These are phyloP conservation scores for Rhynchotus rufescens DNA, from an alignment of 2,797 vertebrate species.

Conservation along the genomic window DNA sequence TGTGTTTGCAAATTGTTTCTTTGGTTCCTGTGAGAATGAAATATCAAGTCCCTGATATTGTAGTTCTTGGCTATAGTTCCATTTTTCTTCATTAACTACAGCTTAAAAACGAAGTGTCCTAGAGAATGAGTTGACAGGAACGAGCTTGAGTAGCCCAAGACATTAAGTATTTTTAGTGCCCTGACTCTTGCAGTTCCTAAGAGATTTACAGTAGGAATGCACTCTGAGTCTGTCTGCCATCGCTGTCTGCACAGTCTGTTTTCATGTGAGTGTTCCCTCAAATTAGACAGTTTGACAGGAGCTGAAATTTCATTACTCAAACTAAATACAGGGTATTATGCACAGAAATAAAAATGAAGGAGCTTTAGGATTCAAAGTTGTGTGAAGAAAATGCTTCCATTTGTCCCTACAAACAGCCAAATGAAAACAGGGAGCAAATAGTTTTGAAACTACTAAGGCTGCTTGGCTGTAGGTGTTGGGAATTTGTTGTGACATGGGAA, in stretches of 20 bases:
- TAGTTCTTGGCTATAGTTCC: neutral
- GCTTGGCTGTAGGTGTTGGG: slow-evolving; percentile 1
- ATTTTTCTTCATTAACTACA: neutral
- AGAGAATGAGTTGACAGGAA: neutral
- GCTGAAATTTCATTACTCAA: slow-evolving; percentile 31
- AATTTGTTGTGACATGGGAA: neutral
- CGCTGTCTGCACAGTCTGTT: neutral
- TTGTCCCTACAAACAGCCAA: neutral
- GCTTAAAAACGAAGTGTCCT: neutral
- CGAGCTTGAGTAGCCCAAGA: neutral
- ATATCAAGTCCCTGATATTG: neutral
- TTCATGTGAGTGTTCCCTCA: neutral
- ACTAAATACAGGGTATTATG: neutral
- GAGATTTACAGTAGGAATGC: neutral
- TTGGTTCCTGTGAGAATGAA: neutral
- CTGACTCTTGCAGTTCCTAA: neutral
- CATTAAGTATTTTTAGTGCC: neutral
- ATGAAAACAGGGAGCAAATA: neutral
- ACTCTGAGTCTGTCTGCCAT: neutral
- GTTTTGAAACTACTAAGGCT: neutral
- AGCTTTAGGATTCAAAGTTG: neutral
- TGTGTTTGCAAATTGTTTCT: neutral
- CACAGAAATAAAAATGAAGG: neutral
- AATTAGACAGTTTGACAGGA: slow-evolving; percentile 21
- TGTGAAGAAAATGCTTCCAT: slow-evolving; percentile 1